Conservation (phyloP, 2,888 invertebrate genomes). For the Metopia argyrocephala region DNA sequence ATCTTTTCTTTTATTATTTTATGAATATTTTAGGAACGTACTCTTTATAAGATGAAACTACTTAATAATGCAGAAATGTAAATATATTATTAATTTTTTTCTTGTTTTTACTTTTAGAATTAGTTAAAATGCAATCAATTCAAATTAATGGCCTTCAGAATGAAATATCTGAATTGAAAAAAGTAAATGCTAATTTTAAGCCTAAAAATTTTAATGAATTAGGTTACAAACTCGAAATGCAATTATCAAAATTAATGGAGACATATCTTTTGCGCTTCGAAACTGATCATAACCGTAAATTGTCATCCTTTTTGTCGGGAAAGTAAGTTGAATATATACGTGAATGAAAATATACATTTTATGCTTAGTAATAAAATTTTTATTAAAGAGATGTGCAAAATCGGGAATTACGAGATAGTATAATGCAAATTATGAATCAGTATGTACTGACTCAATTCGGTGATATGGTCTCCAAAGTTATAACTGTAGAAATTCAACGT, state of each 20-base stretch:
- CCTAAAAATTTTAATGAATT: slow-evolving; percentile 73
- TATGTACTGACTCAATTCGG: slow-evolving; percentile 79
- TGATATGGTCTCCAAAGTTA: slow-evolving; percentile 80
- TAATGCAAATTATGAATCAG: slow-evolving; percentile 81
- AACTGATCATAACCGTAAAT: slow-evolving; percentile 75
- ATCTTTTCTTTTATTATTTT: no score
- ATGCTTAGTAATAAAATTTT: background rate
- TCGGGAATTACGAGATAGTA: slow-evolving; percentile 79
- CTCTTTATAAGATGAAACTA: background rate
- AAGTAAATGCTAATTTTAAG: slow-evolving; percentile 65
- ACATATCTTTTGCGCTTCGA: slow-evolving; percentile 77
- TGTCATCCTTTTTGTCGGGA: slow-evolving; percentile 74
- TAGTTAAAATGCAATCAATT: slow-evolving; percentile 79
- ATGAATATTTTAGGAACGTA: no score
- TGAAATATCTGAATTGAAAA: slow-evolving; percentile 75
- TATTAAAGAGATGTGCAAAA: slow-evolving; percentile 78
- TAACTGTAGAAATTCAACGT: slow-evolving; percentile 81
- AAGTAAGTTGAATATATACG: slow-evolving; percentile 68
- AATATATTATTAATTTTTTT: background rate
- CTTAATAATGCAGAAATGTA: background rate
- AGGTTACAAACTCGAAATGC: slow-evolving; percentile 76
- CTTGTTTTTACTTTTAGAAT: slow-evolving; percentile 73
- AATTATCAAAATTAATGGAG: slow-evolving; percentile 76
- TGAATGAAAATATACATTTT: background rate
- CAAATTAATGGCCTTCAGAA: slow-evolving; percentile 79